phyloP scores from a whole-genome alignment of 1,140 invertebrate genomes.

The Heliconius eleuchia region DNA sequence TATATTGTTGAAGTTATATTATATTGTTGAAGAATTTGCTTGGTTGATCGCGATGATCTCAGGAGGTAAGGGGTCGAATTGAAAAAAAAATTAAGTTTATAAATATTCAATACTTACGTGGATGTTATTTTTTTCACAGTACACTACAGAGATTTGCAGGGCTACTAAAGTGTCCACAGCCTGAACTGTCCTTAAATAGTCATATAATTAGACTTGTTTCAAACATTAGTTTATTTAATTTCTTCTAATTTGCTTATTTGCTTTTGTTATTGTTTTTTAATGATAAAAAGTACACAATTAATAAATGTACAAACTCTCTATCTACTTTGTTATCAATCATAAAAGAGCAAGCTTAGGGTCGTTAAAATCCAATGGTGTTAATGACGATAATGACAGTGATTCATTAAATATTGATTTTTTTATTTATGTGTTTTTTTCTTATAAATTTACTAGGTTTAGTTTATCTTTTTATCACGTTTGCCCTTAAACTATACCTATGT shows the following conservation, averaged over 20 bases:
- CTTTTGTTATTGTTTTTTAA: neutral
- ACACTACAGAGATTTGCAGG: neutral
- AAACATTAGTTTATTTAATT: neutral
- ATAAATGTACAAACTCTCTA: neutral
- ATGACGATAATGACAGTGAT: neutral
- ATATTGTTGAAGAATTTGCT: neutral
- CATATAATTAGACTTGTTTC: neutral
- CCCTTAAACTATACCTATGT: no score
- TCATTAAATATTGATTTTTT: neutral
- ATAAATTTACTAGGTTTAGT: no score
- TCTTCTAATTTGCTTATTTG: neutral
- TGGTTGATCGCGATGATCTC: neutral
- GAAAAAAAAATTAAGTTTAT: neutral
- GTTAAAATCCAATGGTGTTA: neutral
- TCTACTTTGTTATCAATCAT: neutral
- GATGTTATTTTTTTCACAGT: neutral
- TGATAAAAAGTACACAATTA: neutral
- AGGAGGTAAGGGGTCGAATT: neutral
- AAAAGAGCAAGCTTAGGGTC: neutral
- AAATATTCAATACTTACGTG: neutral
- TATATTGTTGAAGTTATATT: no score
- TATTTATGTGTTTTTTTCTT: neutral
- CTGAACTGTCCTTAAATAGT: neutral
- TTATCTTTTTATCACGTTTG: no score
- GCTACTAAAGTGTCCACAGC: neutral